Base-by-base conservation (phyloP, 2,797 vertebrate genomes). In the Rallus crepitans region DNA sequence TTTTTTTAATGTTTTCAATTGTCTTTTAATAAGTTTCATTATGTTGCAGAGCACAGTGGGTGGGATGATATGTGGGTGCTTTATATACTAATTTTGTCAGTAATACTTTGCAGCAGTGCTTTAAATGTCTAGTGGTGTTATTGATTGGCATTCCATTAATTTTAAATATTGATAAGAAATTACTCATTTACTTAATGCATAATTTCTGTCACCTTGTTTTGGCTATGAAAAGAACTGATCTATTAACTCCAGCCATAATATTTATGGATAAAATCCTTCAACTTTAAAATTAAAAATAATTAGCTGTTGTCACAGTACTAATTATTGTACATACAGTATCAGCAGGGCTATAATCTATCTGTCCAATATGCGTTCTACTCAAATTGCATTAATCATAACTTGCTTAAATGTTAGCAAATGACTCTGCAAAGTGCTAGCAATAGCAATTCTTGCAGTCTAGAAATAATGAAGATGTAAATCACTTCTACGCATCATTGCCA, bases 401-500 rank as follows among this genome's bases (percentile, higher is more conserved):
- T 95, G 90, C 95, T 93, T 95, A 93, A 96, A 94, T 93, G 93
- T 94, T 94, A 87, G 94, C 83, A 95, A 96, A 95, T 93, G 65
- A 83, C 63, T 93, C 84, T 88, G 73, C 76, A 86, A 94, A 96
- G 94, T 87, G 87, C 92, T 85, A 21, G 83, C 81, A 82, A 23
- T 90, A 96, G 92, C 68, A 0, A 40, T 93, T 95, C 83, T 92
- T 80, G 40, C 75, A 80, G 81, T 72, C 40, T 82, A 45, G 93
- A 92, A 97, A 81, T 97, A 96, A 96, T 96, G 90, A 97, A 96
- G 83, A 94, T 92, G 92, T 96, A 96, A 96, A 97, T 97, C 95
- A 94, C 88, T 95, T 95, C 35, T 61, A 65, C 6, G 5, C 81
- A 92, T 97, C 94, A 89, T 89, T 85, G 86, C 82, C 53, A 11